Evolutionary conservation across 2,113 vertebrate genomes (phyloP), one percentile per base, ranked within the genome.

Genomic region (Chelonoidis abingdonii): DNA sequence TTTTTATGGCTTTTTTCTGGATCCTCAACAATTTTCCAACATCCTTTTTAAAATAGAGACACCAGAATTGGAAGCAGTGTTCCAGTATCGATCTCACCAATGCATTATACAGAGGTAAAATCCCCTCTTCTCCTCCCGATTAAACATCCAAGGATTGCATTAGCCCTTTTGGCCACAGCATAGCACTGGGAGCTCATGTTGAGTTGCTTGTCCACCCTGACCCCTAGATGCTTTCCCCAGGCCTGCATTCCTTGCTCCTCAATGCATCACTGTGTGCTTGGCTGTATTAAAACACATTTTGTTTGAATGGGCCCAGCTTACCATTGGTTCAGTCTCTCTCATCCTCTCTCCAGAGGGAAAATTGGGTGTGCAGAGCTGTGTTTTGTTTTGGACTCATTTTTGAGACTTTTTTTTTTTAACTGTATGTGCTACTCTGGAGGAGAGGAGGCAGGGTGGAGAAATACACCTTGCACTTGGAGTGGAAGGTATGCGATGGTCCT

Each of bases 321-420:
- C 27, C 35, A 41, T 69, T 31, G 8, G n/a, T n/a, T 69, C 62
- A 27, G 21, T 22, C 53, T 22, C 65, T 21, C 35, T 38, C 25
- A 83, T 47, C 21, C 65, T 65, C 17, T 65, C 47, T 29, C 53
- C 86, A 80, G 8, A 94, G 52, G 16, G 87, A 84, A 56, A 75
- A 47, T 24, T 87, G 47, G 4, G 83, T 59, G 57, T 22, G 5
- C 69, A 83, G 5, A 86, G 7, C 2, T 72, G 54, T 0, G 0
- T 3, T 4, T 82, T 41, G 5, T 75, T 91, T 62, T 3, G 16
- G n/a, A 38, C 17, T 38, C 24, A 49, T 84, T 65, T 0, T 29
- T 25, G 41, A 57, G 35, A 1, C 1, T 41, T 54, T 89, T 35
- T n/a, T 83, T 82, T 87, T 65, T 44, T 27, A 31, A 89, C 56